Evolutionary conservation across 2,113 vertebrate genomes (phyloP).

Genomic region (Pelvicachromis taeniatus): DNA sequence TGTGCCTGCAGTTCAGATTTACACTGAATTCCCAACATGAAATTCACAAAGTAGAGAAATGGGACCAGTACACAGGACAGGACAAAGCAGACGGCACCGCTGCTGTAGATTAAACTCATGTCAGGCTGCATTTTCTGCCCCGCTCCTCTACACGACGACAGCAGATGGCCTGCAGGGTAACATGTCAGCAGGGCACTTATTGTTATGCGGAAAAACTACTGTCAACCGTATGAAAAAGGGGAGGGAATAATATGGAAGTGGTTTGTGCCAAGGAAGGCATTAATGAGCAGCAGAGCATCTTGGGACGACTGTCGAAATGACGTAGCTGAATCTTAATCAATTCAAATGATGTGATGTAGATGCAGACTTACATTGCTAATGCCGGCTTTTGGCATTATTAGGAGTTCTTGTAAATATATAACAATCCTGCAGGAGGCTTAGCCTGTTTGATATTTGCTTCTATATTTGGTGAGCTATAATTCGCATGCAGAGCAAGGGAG

Average conservation of each 20-base stretch:
- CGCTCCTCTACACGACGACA: slow-evolving; percentile 4
- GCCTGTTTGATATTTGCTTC: slow-evolving; percentile 29
- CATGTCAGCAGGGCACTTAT: slow-evolving; percentile 47
- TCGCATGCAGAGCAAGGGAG: slow-evolving; percentile 7
- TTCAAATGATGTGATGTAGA: background rate
- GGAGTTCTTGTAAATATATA: slow-evolving; percentile 8
- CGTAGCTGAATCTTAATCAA: slow-evolving; percentile 5
- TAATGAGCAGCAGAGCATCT: slow-evolving; percentile 1
- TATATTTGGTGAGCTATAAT: slow-evolving; percentile 49
- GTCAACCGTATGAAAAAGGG: slow-evolving; percentile 11
- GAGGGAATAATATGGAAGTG: background rate
- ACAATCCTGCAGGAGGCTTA: slow-evolving; percentile 9
- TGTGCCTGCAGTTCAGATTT: background rate
- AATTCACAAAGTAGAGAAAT: background rate
- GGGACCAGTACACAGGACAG: background rate
- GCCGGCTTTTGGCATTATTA: background rate
- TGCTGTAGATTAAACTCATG: slow-evolving; percentile 22
- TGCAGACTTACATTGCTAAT: background rate
- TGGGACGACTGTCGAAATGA: background rate
- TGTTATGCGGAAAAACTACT: slow-evolving; percentile 32
- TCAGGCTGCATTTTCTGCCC: slow-evolving; percentile 10
- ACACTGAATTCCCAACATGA: background rate
- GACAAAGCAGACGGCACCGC: background rate
- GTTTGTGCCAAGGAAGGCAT: background rate
- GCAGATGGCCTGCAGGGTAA: slow-evolving; percentile 49